A percentile compares a stretch with the other conserved stretches of the same genome.
phyloP scores from a whole-genome alignment of 2,113 vertebrate species.

The Microtus ochrogaster region DNA sequence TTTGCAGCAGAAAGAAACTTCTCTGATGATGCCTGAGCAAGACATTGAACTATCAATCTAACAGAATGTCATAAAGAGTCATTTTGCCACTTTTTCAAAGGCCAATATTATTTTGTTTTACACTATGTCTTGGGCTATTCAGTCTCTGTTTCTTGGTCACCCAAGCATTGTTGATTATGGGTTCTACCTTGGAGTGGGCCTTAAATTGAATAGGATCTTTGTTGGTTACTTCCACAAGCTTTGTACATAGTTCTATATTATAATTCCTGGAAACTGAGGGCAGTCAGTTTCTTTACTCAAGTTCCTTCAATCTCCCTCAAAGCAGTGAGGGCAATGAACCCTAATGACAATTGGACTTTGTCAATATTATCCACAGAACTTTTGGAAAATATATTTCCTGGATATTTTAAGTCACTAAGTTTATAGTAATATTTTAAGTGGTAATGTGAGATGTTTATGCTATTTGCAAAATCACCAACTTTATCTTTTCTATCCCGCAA shows the following conservation, averaged over 20 bases:
- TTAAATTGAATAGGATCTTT: not conserved
- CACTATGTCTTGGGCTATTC: not conserved
- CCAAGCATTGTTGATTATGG: not conserved
- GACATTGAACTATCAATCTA: not conserved
- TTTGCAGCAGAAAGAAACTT: not conserved
- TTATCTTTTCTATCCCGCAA: not conserved
- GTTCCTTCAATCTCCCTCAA: not conserved
- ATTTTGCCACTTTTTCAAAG: not conserved
- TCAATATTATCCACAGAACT: not conserved
- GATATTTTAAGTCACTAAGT: not conserved
- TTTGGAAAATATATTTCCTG: not conserved
- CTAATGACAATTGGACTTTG: not conserved
- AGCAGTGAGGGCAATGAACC: not conserved
- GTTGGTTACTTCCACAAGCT: not conserved
- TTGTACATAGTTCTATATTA: not conserved
- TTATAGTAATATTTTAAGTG: not conserved
- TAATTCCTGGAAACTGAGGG: not conserved
- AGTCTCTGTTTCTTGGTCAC: not conserved
- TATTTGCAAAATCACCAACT: not conserved
- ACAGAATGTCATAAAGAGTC: not conserved
- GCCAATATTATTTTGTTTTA: not conserved
- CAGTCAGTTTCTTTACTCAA: not conserved
- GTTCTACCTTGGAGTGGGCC: rapidly evolving
- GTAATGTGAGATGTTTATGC: not conserved
- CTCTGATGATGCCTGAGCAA: not conserved